A percentile compares a stretch with the other conserved stretches of the same genome.
phyloP scores from a whole-genome alignment of 2,888 invertebrate genomes.

The Allygus modestus region DNA sequence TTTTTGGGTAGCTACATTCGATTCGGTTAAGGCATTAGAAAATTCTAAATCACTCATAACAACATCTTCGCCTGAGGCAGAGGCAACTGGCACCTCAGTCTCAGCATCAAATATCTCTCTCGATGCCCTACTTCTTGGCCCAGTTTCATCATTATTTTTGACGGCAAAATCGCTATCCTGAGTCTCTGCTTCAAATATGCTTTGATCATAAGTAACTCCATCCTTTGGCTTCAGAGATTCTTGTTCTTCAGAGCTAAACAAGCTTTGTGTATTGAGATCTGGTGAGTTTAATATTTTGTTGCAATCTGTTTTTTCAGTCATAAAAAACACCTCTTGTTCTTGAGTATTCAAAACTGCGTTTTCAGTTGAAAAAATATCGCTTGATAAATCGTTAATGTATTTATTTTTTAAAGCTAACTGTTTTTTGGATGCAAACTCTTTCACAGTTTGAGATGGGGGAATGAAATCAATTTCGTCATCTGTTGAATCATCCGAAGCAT shows the following conservation, averaged over 20 bases:
- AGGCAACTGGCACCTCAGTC: not conserved
- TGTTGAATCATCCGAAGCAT: not conserved
- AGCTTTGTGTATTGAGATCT: not conserved
- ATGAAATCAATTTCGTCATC: conserved; percentile 13
- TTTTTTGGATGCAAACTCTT: conserved; percentile 9
- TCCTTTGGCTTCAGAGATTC: not conserved
- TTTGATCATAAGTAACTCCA: not conserved
- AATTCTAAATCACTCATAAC: conserved; percentile 24
- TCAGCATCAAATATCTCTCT: conserved; percentile 26
- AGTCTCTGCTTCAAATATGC: conserved; percentile 19
- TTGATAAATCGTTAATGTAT: not conserved
- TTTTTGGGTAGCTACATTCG: not conserved
- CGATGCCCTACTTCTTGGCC: not conserved
- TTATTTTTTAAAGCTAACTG: not conserved
- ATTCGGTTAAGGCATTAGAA: not conserved
- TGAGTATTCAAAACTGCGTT: not conserved
- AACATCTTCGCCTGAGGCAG: not conserved
- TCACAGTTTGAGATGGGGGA: conserved; percentile 26
- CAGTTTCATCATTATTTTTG: not conserved
- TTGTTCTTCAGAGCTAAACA: not conserved
- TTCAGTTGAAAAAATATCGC: not conserved
- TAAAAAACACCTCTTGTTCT: not conserved
- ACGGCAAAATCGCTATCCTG: not conserved
- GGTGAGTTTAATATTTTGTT: not conserved
- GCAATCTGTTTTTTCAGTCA: not conserved